Evolutionary conservation across 2,888 invertebrate species (phyloP), one percentile per base, ranked within the genome.

Genomic region (Synergus itoensis): DNA sequence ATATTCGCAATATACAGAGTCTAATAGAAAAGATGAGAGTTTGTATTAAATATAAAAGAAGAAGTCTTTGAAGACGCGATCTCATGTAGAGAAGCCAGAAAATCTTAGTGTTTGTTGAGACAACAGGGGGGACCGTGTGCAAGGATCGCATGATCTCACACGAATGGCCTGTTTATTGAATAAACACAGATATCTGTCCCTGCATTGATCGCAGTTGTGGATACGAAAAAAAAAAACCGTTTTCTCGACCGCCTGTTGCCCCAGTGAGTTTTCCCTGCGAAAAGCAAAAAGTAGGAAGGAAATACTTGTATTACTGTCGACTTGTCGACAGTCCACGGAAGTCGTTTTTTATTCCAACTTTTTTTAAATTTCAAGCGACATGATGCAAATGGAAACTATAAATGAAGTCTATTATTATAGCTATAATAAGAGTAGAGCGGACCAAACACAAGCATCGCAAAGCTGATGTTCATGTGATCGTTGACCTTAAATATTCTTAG

Each of bases 81-180:
- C n/a, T 57, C 8, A 18, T 57, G 11, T 36, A 45, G 18, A 57
- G 57, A 57, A 57, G 57, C 57, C 57, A 9, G n/a, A 60, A 60
- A 11, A 60, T 21, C 21, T 60, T 21, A 18, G 21, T 60, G 60
- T 60, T 60, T 60, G 11, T 60, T 21, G 9, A 60, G 60, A 12
- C 12, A 60, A 60, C 60, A 60, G 21, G 4, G 60, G 60, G 1
- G 11, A 60, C 21, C 60, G 60, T 60, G 21, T 60, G 21, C 21
- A 21, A 60, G 60, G 60, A 21, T 60, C 60, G 60, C 60, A 60
- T 60, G 60, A 60, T 11, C 60, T 60, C 60, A 21, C 60, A 60
- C 21, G 21, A 60, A 60, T 60, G 1, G 21, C 60, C 60, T 60
- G 60, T 60, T 60, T 60, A 60, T 60, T 21, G 60, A 60, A 60